A percentile compares a stretch with the other conserved stretches of the same genome.
Conservation (phyloP, 2,113 vertebrate species). For the Corynorhinus townsendii region DNA sequence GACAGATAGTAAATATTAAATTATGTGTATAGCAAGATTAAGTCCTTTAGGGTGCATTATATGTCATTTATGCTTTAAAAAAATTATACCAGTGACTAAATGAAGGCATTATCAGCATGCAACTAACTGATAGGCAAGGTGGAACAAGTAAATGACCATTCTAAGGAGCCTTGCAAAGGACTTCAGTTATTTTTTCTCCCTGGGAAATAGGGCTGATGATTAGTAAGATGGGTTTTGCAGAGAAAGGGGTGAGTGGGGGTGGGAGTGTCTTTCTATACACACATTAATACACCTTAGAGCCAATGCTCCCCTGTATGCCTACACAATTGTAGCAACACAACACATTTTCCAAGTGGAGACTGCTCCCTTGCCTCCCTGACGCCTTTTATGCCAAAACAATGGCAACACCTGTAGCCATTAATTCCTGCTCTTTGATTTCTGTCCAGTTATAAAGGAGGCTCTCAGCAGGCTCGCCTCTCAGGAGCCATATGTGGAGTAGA, state of each 20-base stretch:
- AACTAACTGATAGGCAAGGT: not conserved
- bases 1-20: not conserved
- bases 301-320: not conserved
- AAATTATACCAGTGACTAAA: not conserved
- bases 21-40: not conserved
- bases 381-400: slow-evolving; percentile 67
- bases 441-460: slow-evolving; percentile 66
- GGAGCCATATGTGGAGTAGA: slow-evolving; percentile 65
- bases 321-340: not conserved
- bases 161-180: not conserved
- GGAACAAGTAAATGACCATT: not conserved
- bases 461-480: slow-evolving; percentile 62
- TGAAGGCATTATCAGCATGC: not conserved
- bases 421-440: slow-evolving; percentile 65
- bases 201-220: not conserved
- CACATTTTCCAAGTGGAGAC: slow-evolving; percentile 27
- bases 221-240: not conserved
- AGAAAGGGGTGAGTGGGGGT: not conserved
- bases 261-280: not conserved
- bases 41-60: not conserved
- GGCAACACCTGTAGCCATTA: slow-evolving; percentile 69
- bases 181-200: not conserved
- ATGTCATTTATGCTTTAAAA: not conserved
- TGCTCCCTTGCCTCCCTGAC: slow-evolving; percentile 16
- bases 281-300: not conserved